Conservation (phyloP, 2,888 invertebrate species). For the Bursaphelenchus okinawaensis region DNA sequence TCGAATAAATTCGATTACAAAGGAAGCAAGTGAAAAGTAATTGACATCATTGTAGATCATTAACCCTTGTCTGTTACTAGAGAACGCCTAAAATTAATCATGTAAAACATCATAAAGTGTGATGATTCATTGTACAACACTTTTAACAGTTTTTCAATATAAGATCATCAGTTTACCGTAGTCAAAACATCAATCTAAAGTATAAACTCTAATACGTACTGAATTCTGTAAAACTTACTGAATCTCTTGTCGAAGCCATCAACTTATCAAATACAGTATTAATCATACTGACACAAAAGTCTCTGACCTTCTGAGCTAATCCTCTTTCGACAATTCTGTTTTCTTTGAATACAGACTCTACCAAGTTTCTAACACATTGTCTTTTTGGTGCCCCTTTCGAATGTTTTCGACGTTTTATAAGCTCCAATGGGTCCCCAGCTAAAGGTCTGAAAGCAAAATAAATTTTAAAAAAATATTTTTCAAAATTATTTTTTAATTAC, state of each 20-base stretch:
- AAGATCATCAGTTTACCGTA: too few species aligned
- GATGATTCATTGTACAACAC: too few species aligned
- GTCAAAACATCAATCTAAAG: too few species aligned
- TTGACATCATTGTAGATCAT: constrained; percentile 36
- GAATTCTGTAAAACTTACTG: constrained; percentile 7
- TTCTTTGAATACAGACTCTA: constrained; percentile 61
- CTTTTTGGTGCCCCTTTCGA: constrained; percentile 73
- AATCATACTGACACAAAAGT: constrained; percentile 86
- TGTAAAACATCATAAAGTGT: too few species aligned
- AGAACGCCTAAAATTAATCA: constrained; percentile 26
- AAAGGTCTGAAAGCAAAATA: neutral
- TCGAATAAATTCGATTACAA: constrained; percentile 36
- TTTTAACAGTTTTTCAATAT: too few species aligned
- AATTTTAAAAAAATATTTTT: too few species aligned
- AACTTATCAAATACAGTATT: constrained; percentile 69
- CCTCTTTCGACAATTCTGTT: neutral
- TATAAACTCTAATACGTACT: too few species aligned
- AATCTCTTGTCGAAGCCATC: constrained; percentile 76
- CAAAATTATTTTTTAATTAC: too few species aligned
- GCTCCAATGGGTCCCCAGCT: constrained; percentile 28
- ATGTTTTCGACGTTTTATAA: constrained; percentile 51
- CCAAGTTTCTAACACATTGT: constrained; percentile 66
- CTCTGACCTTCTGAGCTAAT: constrained; percentile 63
- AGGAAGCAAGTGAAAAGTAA: constrained; percentile 35
- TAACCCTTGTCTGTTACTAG: constrained; percentile 12